A percentile compares a stretch with the other conserved stretches of the same genome.
Conservation (phyloP, 1,140 invertebrate species). For the Lethrus apterus region DNA sequence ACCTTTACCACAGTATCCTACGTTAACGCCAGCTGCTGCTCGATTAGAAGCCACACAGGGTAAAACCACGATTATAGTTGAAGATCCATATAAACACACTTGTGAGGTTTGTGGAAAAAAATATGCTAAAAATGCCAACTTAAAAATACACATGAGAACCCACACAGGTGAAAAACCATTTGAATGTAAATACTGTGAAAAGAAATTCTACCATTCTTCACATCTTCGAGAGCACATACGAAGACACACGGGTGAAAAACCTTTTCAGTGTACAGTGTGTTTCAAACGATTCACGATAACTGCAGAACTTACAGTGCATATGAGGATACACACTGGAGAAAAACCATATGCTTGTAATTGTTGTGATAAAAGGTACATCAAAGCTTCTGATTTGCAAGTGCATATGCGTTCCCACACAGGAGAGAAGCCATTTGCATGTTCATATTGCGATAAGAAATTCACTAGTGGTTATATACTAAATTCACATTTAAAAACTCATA, state of each 20-base stretch:
- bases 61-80: slow-evolving; percentile 21
- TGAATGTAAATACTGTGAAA: slow-evolving; percentile 61
- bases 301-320: slow-evolving; percentile 50
- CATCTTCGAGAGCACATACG: slow-evolving; percentile 23
- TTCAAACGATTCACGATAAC: slow-evolving; percentile 65
- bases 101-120: slow-evolving; percentile 22
- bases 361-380: slow-evolving; percentile 21
- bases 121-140: slow-evolving; percentile 25
- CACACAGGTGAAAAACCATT: slow-evolving; percentile 70
- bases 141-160: slow-evolving; percentile 43
- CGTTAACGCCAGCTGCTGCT: slow-evolving; percentile 20
- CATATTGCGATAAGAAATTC: slow-evolving; percentile 33
- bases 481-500: slow-evolving; percentile 47
- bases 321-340: slow-evolving; percentile 59
- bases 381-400: slow-evolving; percentile 19
- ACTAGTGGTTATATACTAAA: slow-evolving; percentile 37
- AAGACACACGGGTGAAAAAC: slow-evolving; percentile 32
- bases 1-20: slow-evolving; percentile 21
- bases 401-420: slow-evolving; percentile 21
- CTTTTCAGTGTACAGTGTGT: slow-evolving; percentile 50
- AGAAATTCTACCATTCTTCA: slow-evolving; percentile 48
- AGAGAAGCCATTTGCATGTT: slow-evolving; percentile 25
- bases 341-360: slow-evolving; percentile 47
- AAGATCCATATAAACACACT: slow-evolving; percentile 22
- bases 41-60: slow-evolving; percentile 18